Conservation (phyloP, 2,797 vertebrate species). For the Lindbergichthys nudifrons region DNA sequence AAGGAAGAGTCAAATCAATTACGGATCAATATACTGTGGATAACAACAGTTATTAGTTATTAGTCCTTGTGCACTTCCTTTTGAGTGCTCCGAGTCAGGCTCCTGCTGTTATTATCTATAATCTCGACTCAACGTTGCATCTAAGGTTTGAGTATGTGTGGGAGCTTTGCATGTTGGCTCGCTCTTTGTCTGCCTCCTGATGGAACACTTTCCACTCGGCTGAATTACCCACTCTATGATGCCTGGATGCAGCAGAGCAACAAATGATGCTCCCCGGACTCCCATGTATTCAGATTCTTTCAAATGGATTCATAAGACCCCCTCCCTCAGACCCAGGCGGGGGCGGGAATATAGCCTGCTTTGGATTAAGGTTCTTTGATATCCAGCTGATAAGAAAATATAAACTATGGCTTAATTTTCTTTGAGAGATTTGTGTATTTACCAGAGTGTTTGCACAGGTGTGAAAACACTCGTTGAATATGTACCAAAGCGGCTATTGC, state of each 20-base stretch:
- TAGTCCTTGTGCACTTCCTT: slow-evolving; percentile 20
- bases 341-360: slow-evolving; percentile 25
- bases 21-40: slow-evolving; percentile 1
- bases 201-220: slow-evolving; percentile 77
- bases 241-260: slow-evolving; percentile 79
- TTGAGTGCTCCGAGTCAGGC: slow-evolving; percentile 17
- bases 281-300: slow-evolving; percentile 69
- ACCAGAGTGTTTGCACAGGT: background rate
- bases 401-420: background rate
- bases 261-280: slow-evolving; percentile 76
- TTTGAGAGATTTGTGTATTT: background rate
- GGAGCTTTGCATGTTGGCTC: slow-evolving; percentile 45
- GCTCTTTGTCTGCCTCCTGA: slow-evolving; percentile 73
- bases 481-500: background rate
- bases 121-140: slow-evolving; percentile 54
- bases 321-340: slow-evolving; percentile 1
- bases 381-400: slow-evolving; percentile 45
- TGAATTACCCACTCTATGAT: slow-evolving; percentile 74
- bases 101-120: slow-evolving; percentile 50
- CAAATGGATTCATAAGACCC: slow-evolving; percentile 59
- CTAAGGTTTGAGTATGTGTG: slow-evolving; percentile 42
- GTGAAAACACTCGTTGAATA: slow-evolving; percentile 16
- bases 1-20: slow-evolving; percentile 16
- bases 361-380: slow-evolving; percentile 53
- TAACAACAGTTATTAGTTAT: slow-evolving; percentile 42